A percentile compares a stretch with the other conserved stretches of the same genome.
Conservation (phyloP, 2,797 vertebrate species). For the Arnoldichthys spilopterus region DNA sequence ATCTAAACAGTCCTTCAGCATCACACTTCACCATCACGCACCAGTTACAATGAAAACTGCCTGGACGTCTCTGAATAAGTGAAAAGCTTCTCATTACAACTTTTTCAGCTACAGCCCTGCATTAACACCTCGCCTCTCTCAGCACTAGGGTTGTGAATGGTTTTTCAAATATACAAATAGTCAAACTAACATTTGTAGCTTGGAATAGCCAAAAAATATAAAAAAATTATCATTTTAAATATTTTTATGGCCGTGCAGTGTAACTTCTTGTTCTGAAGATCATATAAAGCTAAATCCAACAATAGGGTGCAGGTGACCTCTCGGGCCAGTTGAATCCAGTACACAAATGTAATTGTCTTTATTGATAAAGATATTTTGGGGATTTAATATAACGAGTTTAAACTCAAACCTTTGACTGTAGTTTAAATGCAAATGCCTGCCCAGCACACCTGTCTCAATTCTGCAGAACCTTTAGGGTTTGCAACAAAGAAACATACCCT, state of each 20-base stretch:
- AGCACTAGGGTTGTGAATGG: background rate
- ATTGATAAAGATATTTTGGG: too few relatives aligned
- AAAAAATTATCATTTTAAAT: background rate
- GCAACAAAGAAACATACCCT: background rate
- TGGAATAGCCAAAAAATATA: too few relatives aligned
- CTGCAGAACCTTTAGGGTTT: background rate
- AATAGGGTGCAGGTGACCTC: background rate
- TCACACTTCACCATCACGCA: conserved; percentile 18
- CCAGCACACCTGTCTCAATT: background rate
- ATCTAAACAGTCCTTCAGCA: conserved; percentile 5
- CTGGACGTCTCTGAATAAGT: conserved; percentile 9
- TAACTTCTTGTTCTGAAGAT: too few relatives aligned
- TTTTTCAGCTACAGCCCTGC: background rate
- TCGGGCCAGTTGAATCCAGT: background rate
- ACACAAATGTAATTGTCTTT: background rate
- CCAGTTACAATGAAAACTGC: conserved; percentile 7
- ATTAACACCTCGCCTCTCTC: background rate
- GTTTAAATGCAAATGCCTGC: background rate
- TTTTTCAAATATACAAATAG: background rate
- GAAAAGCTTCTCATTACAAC: background rate
- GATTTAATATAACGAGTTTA: too few relatives aligned
- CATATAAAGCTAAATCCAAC: too few relatives aligned
- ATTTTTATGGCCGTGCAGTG: too few relatives aligned
- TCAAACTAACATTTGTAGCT: background rate
- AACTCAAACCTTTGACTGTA: too few relatives aligned